These are phyloP conservation scores for Callorhinus ursinus DNA, from an alignment of 2,113 vertebrate genomes.

Conservation along the genomic window DNA sequence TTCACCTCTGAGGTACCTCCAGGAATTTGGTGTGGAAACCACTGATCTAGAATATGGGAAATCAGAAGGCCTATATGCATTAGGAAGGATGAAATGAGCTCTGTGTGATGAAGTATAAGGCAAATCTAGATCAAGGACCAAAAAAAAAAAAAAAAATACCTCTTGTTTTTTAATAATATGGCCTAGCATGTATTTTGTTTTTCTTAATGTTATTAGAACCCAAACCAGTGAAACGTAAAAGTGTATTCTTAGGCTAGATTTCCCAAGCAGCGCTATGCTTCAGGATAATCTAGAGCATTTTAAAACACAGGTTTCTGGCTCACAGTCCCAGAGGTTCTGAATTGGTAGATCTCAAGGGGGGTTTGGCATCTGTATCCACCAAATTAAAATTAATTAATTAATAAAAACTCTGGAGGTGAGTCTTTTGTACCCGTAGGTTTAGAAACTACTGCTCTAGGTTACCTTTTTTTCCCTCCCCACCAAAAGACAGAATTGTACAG, in stretches of 20 bases:
- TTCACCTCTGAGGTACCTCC: too few relatives aligned
- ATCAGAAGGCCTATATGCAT: background rate
- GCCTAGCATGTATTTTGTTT: background rate
- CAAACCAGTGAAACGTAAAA: background rate
- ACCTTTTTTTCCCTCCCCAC: background rate
- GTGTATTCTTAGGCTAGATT: background rate
- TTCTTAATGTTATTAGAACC: background rate
- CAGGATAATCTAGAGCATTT: background rate
- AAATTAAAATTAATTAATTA: background rate
- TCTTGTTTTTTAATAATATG: background rate
- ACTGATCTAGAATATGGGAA: background rate
- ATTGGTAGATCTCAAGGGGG: background rate
- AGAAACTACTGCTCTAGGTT: background rate
- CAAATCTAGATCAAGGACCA: background rate
- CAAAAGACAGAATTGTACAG: background rate
- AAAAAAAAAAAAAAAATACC: background rate
- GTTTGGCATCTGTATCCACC: background rate
- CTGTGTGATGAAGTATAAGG: background rate
- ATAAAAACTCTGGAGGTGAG: background rate
- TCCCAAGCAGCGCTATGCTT: background rate
- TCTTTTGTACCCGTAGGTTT: background rate
- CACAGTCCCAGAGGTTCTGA: background rate
- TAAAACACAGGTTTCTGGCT: background rate
- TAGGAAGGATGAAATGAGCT: background rate
- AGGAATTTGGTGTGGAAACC: background rate